Evolutionary conservation across 2,797 vertebrate genomes (phyloP).

Genomic region (Enteromius argenteus): DNA sequence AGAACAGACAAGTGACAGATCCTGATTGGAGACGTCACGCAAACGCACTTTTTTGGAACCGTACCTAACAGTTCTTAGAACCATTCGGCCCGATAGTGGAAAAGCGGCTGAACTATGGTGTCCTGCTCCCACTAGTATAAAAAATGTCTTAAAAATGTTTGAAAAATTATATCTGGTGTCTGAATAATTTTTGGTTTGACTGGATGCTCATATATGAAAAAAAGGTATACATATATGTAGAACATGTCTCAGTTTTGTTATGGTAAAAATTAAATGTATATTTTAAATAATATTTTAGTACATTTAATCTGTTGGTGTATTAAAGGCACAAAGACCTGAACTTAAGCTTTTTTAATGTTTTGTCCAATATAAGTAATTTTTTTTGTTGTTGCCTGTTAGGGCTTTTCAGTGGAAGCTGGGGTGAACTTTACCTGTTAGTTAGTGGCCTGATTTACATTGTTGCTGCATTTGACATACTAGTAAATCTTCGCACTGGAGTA

Average conservation of each 20-base stretch:
- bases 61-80: too few species aligned
- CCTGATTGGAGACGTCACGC: too few species aligned
- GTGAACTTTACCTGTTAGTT: neutral
- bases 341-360: neutral
- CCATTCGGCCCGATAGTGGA: too few species aligned
- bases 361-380: neutral
- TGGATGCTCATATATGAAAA: neutral
- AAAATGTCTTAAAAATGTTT: too few species aligned
- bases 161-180: too few species aligned
- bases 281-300: neutral
- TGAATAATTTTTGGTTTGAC: too few species aligned
- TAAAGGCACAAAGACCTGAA: neutral
- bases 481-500: conserved; percentile 49
- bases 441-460: conserved; percentile 23
- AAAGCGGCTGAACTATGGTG: too few species aligned
- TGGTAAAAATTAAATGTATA: neutral
- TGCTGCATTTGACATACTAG: conserved; percentile 50
- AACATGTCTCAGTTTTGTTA: neutral
- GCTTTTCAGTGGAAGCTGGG: conserved; percentile 8
- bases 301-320: neutral
- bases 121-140: too few species aligned
- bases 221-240: neutral
- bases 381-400: conserved; percentile 15
- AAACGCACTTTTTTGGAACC: too few species aligned
- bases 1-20: too few species aligned